Evolutionary conservation across 1,140 invertebrate genomes (phyloP).

Genomic region (Penaeus vannamei): DNA sequence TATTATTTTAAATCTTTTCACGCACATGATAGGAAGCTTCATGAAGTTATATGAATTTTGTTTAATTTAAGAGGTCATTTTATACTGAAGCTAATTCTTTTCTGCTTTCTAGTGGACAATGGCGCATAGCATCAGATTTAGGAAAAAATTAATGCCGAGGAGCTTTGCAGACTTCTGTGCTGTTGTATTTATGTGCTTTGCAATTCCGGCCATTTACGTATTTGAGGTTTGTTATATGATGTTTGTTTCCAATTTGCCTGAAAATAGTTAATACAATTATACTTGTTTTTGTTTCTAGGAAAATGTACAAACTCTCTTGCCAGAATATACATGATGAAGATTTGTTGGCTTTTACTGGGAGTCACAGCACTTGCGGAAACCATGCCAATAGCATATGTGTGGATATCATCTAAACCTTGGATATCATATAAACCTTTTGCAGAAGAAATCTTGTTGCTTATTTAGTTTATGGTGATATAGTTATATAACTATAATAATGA

Average conservation of each 20-base stretch:
- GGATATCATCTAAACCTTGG: neutral
- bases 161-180: conserved; percentile 70
- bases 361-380: too few species aligned
- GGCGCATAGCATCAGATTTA: conserved; percentile 18
- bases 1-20: too few species aligned
- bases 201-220: conserved; percentile 78
- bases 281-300: neutral
- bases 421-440: too few species aligned
- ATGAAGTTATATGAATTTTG: too few species aligned
- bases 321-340: too few species aligned
- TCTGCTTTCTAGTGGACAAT: neutral
- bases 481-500: neutral
- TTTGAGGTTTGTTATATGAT: conserved; percentile 72
- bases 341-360: too few species aligned
- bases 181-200: conserved; percentile 75
- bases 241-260: neutral
- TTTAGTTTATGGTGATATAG: neutral
- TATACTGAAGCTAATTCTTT: neutral
- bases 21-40: too few species aligned
- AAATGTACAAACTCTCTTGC: too few species aligned
- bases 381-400: too few species aligned
- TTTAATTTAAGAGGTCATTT: too few species aligned
- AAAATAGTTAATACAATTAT: neutral
- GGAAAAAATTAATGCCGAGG: conserved; percentile 47
- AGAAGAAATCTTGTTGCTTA: neutral